These are phyloP conservation scores for Cheilosia scutellata DNA, from an alignment of 2,888 invertebrate species.

Conservation along the genomic window DNA sequence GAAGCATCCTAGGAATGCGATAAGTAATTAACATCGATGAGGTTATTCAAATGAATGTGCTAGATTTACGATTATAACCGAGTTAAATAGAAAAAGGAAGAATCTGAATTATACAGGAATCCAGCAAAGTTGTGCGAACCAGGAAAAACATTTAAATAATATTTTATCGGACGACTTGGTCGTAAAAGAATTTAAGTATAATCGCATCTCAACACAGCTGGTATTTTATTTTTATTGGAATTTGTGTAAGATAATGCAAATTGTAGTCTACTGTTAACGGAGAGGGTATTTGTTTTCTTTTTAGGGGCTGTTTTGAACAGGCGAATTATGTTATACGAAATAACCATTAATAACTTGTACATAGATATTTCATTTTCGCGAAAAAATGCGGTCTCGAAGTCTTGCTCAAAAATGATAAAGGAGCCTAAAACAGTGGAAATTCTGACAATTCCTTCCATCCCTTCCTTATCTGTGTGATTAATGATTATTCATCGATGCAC, in stretches of 20 bases:
- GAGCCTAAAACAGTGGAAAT: too few relatives aligned
- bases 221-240: background rate
- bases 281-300: too few relatives aligned
- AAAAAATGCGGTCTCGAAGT: too few relatives aligned
- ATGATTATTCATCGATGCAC: too few relatives aligned
- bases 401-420: too few relatives aligned
- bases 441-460: too few relatives aligned
- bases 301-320: too few relatives aligned
- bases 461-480: too few relatives aligned
- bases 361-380: too few relatives aligned
- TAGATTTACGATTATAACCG: background rate
- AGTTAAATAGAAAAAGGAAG: background rate
- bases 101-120: background rate
- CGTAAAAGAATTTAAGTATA: background rate
- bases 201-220: background rate
- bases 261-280: background rate
- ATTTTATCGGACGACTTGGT: background rate
- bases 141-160: conserved; percentile 2
- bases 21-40: conserved; percentile 6
- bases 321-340: too few relatives aligned
- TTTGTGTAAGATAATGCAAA: background rate
- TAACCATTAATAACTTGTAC: too few relatives aligned
- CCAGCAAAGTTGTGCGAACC: background rate
- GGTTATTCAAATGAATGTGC: conserved; percentile 11
- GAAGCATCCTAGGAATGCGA: conserved; percentile 1